phyloP scores from a whole-genome alignment of 2,888 invertebrate genomes.

The Caenorhabditis macrosperma region DNA sequence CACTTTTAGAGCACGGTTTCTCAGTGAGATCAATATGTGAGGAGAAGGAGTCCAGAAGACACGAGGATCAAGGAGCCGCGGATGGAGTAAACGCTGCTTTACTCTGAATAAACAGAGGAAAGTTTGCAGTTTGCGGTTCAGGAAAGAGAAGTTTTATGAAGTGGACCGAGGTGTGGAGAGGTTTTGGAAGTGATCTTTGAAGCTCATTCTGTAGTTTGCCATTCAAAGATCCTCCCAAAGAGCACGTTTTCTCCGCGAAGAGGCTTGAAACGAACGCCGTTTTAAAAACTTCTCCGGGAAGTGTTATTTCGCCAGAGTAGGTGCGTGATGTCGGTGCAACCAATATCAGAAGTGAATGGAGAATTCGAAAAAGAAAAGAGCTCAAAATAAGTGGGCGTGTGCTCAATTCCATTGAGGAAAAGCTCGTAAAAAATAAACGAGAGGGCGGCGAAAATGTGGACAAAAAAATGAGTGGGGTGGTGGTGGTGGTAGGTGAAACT shows the following conservation, averaged over 20 bases:
- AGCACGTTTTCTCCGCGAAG: no score
- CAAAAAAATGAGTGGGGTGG: slow-evolving; percentile 7
- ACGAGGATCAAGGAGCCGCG: slow-evolving; percentile 13
- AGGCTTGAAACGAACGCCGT: no score
- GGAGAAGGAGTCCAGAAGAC: not conserved
- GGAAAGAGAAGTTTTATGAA: slow-evolving; percentile 4
- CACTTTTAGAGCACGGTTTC: not conserved
- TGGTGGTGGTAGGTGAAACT: slow-evolving; percentile 23
- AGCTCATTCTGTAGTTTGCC: slow-evolving; percentile 26
- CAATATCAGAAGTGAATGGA: no score
- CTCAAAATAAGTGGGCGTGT: no score
- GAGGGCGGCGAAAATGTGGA: not conserved
- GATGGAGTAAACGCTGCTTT: not conserved
- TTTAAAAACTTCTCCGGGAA: no score
- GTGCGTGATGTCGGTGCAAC: no score
- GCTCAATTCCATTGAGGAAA: no score
- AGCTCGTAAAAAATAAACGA: no score
- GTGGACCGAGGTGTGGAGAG: slow-evolving; percentile 9
- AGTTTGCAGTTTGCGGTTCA: slow-evolving; percentile 3
- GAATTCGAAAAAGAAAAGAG: slow-evolving; percentile 11
- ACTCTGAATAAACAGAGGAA: slow-evolving; percentile 16
- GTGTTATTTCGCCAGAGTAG: no score
- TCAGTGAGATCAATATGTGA: not conserved
- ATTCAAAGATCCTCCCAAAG: not conserved
- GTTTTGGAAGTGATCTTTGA: slow-evolving; percentile 38